Evolutionary conservation across 2,888 invertebrate species (phyloP), one percentile per base, ranked within the genome.

Genomic region (Calameuta filiformis): DNA sequence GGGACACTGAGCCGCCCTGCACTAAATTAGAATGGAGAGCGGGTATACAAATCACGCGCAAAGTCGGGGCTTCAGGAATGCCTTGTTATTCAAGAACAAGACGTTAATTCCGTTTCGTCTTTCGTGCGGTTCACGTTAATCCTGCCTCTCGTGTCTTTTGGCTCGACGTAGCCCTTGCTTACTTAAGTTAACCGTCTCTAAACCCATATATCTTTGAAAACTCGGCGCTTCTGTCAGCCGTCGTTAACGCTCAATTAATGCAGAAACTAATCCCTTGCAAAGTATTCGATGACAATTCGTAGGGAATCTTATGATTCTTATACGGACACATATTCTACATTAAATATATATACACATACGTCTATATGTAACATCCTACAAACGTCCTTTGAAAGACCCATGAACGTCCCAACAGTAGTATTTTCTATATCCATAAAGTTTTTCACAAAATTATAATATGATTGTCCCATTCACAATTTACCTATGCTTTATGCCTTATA

Each of bases 81-180:
- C 68, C 69, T 56, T 56, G 76, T 78, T 79, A 81, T 80, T 79
- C 79, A 73, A 73, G 76, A 73, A 73, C 79, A 77, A 75, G 77
- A 75, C 83, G 81, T 80, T 83, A 81, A 81, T 81, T 81, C 76
- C 78, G 79, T 74, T 75, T 79, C 82, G 56, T 56, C 83, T 87
- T 85, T 85, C 85, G 84, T 87, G 87, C 81, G 87, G 87, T 88
- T 87, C 87, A 85, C 86, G 82, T 83, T 87, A 88, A 88, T 88
- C 86, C 85, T 81, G 80, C 80, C 81, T 81, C 82, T 82, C 81
- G 82, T 82, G 82, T 83, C 84, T 81, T 81, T 78, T 75, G 80
- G 78, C 78, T 79, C 77, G 75, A 76, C 30, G 71, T 71, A 76
- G 78, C 76, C 78, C 76, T 77, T 75, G 79, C 75, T 80, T 79